phyloP scores from a whole-genome alignment of 2,113 vertebrate genomes.

The Brachypodius melanocephalos region DNA sequence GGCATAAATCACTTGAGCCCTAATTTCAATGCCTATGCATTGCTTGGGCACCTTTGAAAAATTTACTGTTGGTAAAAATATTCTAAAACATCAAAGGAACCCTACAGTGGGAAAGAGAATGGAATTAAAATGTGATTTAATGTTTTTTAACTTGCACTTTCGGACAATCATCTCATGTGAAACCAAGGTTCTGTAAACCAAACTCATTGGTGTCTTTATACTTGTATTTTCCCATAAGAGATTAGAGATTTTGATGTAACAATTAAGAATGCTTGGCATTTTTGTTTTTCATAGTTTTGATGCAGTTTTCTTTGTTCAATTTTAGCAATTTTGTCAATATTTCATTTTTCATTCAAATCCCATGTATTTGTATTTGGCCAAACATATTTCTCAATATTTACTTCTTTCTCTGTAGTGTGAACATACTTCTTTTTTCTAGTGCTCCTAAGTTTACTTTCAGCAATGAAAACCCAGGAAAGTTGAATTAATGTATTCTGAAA shows the following conservation, averaged over 20 bases:
- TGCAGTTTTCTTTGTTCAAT: neutral
- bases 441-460: neutral
- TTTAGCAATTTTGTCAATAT: neutral
- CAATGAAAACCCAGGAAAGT: neutral
- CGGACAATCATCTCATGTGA: neutral
- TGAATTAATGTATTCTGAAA: neutral
- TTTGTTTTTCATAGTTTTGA: neutral
- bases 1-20: fast-evolving
- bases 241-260: neutral
- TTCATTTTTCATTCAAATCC: neutral
- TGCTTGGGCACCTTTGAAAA: neutral
- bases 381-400: neutral
- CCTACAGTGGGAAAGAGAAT: neutral
- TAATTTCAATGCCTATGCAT: neutral
- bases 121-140: neutral
- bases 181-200: neutral
- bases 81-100: neutral
- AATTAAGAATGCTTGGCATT: neutral
- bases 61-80: neutral
- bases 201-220: neutral
- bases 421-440: neutral
- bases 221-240: neutral
- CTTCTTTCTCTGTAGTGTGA: neutral
- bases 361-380: neutral
- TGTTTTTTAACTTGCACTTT: neutral